Percentiles rank a stretch among this genome's conserved stretches.
phyloP scores from a whole-genome alignment of 2,888 invertebrate species.

The Phortica magna region DNA sequence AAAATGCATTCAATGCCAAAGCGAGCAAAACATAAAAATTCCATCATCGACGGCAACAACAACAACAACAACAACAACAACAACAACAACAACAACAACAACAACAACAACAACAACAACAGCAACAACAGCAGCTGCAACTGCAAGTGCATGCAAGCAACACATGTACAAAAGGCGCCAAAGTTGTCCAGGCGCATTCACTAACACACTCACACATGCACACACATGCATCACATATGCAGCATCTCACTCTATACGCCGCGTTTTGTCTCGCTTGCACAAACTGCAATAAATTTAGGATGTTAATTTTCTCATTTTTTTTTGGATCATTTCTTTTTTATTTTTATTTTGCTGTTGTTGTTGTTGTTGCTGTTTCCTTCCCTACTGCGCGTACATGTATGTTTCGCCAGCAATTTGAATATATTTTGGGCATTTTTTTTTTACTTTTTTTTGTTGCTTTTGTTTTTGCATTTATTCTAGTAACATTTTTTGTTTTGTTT shows the following conservation, averaged over 20 bases:
- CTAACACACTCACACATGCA: conserved; percentile 39
- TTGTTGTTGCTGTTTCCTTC: conserved; percentile 1
- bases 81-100: not conserved
- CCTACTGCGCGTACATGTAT: not conserved
- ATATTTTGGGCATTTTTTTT: conserved; percentile 31
- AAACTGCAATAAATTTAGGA: conserved; percentile 53
- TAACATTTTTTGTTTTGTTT: conserved; percentile 41
- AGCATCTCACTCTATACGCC: conserved; percentile 29
- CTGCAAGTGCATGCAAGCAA: conserved; percentile 17
- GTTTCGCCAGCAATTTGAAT: conserved; percentile 39
- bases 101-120: conserved; percentile 31
- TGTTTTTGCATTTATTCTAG: conserved; percentile 44
- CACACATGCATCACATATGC: conserved; percentile 41
- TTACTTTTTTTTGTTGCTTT: conserved; percentile 34
- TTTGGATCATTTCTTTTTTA: conserved; percentile 28
- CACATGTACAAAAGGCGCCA: conserved; percentile 9
- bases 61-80: conserved; percentile 30
- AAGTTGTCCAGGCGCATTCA: not conserved
- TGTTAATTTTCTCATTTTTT: conserved; percentile 50
- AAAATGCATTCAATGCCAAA: conserved; percentile 70
- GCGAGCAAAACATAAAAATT: conserved; percentile 53
- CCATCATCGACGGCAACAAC: not conserved
- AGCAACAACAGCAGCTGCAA: not conserved
- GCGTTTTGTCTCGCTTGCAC: conserved; percentile 21
- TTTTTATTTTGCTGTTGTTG: conserved; percentile 48